Percentiles rank a stretch among this genome's conserved stretches.
Conservation (phyloP, 2,797 vertebrate genomes). For the Chaetodon trifasciatus region DNA sequence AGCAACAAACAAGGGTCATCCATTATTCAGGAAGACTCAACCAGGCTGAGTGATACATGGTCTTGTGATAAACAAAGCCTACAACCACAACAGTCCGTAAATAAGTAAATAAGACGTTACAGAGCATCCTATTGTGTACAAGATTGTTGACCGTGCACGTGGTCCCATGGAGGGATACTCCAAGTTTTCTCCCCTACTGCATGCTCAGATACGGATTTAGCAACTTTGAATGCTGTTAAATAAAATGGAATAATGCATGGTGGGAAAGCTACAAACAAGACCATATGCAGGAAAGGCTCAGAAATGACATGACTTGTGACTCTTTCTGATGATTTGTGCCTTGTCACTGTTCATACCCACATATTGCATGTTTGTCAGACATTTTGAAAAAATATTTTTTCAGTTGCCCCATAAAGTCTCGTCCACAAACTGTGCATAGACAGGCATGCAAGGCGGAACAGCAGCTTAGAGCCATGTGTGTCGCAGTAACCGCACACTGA, state of each 20-base stretch:
- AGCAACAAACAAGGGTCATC: constrained; percentile 64
- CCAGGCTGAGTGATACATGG: constrained; percentile 52
- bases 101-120: constrained; percentile 68
- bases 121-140: constrained; percentile 21
- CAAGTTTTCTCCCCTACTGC: neutral
- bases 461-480: constrained; percentile 22
- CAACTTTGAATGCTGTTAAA: neutral
- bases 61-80: constrained; percentile 61
- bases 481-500: neutral
- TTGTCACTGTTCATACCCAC: too few relatives aligned
- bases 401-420: constrained; percentile 13
- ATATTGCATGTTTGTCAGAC: neutral
- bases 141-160: constrained; percentile 3
- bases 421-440: constrained; percentile 8
- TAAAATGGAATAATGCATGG: constrained; percentile 7
- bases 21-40: constrained; percentile 71
- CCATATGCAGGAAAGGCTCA: neutral
- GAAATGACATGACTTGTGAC: neutral
- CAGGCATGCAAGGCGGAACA: neutral
- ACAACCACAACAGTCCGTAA: constrained; percentile 59
- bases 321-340: neutral
- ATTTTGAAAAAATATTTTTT: constrained; percentile 6
- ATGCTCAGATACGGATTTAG: too few relatives aligned
- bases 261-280: neutral
- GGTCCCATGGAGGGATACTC: constrained; percentile 4